Evolutionary conservation across 2,797 vertebrate species (phyloP), one percentile per base, ranked within the genome.

Genomic region (Cheirogaleus major): DNA sequence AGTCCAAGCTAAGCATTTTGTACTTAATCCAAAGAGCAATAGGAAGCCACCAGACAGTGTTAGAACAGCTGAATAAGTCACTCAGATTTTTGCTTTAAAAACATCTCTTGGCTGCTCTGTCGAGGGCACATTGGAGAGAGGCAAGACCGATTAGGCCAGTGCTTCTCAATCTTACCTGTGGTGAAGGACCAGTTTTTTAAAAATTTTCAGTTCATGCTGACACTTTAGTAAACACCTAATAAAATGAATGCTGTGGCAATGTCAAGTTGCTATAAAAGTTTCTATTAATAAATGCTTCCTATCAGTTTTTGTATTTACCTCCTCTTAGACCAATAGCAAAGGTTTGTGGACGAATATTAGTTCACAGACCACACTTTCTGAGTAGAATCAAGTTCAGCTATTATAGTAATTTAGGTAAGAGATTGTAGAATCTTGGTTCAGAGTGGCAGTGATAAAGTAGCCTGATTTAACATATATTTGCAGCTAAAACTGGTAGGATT

Each of bases 11-110:
- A 81, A 90, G 32, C 41, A 52, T 95, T 91, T 92, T 91, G 22
- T 91, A n/a, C 20, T 95, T 75, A 88, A 78, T 91, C 25, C 35
- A 87, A 20, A 92, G 25, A 76, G 57, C 80, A 93, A 7, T 86
- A 61, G 78, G 45, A 95, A 93, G 59, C 88, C 52, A 75, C 30
- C 57, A 65, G 59, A 96, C 59, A 79, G 89, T 73, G 50, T 88
- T 78, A 32, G 86, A 89, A 88, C 45, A 22, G 65, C n/a, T 82
- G 55, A 95, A 45, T 86, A 78, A 89, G 23, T 91, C 81, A 79
- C 67, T 92, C 78, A 78, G 3, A 35, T 38, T 79, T 90, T 89
- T 91, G 57, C 59, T 93, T 82, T 79, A 25, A 92, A 95, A 91
- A 79, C 5, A 45, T 76, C 23, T 45, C 50, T 91, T 91, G 72